Percentiles rank a stretch among this genome's conserved stretches.
phyloP scores from a whole-genome alignment of 2,888 invertebrate genomes.

The Drosophila niveifrons region DNA sequence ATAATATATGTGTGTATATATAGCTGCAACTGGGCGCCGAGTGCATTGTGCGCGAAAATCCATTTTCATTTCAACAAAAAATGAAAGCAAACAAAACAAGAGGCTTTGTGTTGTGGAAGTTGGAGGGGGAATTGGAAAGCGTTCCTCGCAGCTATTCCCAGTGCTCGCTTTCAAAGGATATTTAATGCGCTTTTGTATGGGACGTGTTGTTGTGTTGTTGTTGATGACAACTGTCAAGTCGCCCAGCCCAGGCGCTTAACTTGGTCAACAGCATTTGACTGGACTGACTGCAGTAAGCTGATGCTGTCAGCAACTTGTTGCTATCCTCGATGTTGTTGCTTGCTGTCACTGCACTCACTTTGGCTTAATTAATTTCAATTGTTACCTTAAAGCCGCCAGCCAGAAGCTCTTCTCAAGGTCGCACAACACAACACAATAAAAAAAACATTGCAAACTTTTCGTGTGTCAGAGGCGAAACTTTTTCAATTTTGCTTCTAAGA shows the following conservation, averaged over 20 bases:
- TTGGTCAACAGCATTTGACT: slow-evolving; percentile 32
- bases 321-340: slow-evolving; percentile 8
- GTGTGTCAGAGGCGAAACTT: slow-evolving; percentile 3
- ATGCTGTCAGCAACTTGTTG: slow-evolving; percentile 55
- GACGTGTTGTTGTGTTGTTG: slow-evolving; percentile 4
- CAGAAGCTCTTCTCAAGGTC: slow-evolving; percentile 13
- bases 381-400: slow-evolving; percentile 7
- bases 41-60: slow-evolving; percentile 68
- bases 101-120: slow-evolving; percentile 48
- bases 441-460: neutral
- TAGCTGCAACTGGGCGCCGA: slow-evolving; percentile 15
- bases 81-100: slow-evolving; percentile 42
- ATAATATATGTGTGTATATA: neutral
- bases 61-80: slow-evolving; percentile 62
- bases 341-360: slow-evolving; percentile 49
- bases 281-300: slow-evolving; percentile 23
- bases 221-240: slow-evolving; percentile 44
- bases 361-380: slow-evolving; percentile 70
- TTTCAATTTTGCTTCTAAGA: slow-evolving; percentile 23
- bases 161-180: slow-evolving; percentile 26
- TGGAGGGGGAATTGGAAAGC: neutral
- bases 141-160: slow-evolving; percentile 2
- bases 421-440: neutral
- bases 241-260: slow-evolving; percentile 32
- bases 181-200: slow-evolving; percentile 45